phyloP scores from a whole-genome alignment of 1,140 invertebrate genomes.

The Bradysia coprophila region DNA sequence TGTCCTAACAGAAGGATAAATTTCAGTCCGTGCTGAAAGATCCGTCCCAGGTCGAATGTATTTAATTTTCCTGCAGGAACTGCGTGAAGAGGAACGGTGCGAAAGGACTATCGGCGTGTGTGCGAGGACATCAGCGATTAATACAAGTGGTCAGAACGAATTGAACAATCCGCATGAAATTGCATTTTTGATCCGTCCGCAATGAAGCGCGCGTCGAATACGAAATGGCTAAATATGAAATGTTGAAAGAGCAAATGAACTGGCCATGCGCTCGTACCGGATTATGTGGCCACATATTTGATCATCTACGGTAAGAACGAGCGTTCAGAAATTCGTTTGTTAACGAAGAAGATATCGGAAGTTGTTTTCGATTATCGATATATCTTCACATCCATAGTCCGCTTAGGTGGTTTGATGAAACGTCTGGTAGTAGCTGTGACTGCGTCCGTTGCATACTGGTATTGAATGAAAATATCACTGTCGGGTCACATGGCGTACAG shows the following conservation, averaged over 20 bases:
- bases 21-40: conserved; percentile 38
- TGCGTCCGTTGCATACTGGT: conserved; percentile 38
- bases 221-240: conserved; percentile 10
- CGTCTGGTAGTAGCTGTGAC: conserved; percentile 35
- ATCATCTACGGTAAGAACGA: conserved; percentile 21
- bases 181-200: conserved; percentile 26
- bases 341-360: conserved; percentile 12
- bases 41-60: conserved; percentile 26
- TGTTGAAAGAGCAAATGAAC: conserved; percentile 9
- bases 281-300: conserved; percentile 29
- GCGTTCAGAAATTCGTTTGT: no score
- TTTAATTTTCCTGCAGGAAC: conserved; percentile 21
- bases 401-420: conserved; percentile 34
- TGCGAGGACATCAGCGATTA: conserved; percentile 27
- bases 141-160: conserved; percentile 20
- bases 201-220: conserved; percentile 20
- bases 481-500: conserved; percentile 31
- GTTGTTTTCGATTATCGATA: no score
- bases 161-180: conserved; percentile 19
- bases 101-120: conserved; percentile 13
- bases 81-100: conserved; percentile 24
- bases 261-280: conserved; percentile 14
- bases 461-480: conserved; percentile 36
- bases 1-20: conserved; percentile 35
- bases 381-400: conserved; percentile 35